These are phyloP conservation scores for Drosophila kepulauana DNA, from an alignment of 1,140 invertebrate species.

Conservation along the genomic window DNA sequence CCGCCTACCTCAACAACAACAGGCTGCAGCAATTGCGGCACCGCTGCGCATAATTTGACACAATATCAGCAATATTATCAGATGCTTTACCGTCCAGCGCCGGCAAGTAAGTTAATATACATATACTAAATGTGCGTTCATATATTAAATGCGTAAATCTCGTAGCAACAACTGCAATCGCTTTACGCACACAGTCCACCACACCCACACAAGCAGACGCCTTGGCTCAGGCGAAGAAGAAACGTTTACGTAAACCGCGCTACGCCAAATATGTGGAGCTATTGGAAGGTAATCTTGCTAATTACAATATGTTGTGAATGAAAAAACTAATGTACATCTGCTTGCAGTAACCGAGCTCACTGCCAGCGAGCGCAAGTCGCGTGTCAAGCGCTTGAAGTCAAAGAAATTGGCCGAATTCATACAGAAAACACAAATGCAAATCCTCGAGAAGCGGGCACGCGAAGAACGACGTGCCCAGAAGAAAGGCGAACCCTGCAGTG, in stretches of 20 bases:
- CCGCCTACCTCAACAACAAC: slow-evolving; percentile 47
- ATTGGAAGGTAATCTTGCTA: slow-evolving; percentile 61
- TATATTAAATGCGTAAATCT: slow-evolving; percentile 16
- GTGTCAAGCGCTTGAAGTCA: slow-evolving; percentile 88
- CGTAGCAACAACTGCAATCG: slow-evolving; percentile 3
- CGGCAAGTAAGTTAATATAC: slow-evolving; percentile 58
- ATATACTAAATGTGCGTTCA: not conserved
- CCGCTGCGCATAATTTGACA: slow-evolving; percentile 58
- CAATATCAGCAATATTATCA: slow-evolving; percentile 80
- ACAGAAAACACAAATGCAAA: slow-evolving; percentile 86
- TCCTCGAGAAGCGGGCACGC: slow-evolving; percentile 75
- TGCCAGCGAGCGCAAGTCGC: slow-evolving; percentile 88
- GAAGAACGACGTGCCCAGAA: slow-evolving; percentile 72
- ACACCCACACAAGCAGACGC: slow-evolving; percentile 67
- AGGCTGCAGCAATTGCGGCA: slow-evolving; percentile 50
- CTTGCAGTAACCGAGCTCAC: slow-evolving; percentile 87
- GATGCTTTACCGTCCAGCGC: slow-evolving; percentile 64
- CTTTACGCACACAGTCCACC: slow-evolving; percentile 60
- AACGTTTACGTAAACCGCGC: slow-evolving; percentile 68
- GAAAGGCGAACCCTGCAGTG: slow-evolving; percentile 72
- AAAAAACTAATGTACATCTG: not conserved
- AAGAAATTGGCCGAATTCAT: slow-evolving; percentile 88
- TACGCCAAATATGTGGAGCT: slow-evolving; percentile 82
- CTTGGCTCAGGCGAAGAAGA: slow-evolving; percentile 60
- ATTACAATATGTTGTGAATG: not conserved